Evolutionary conservation across 1,140 invertebrate species (phyloP), one percentile per base, ranked within the genome.

Genomic region (Rhagoletis pomonella): DNA sequence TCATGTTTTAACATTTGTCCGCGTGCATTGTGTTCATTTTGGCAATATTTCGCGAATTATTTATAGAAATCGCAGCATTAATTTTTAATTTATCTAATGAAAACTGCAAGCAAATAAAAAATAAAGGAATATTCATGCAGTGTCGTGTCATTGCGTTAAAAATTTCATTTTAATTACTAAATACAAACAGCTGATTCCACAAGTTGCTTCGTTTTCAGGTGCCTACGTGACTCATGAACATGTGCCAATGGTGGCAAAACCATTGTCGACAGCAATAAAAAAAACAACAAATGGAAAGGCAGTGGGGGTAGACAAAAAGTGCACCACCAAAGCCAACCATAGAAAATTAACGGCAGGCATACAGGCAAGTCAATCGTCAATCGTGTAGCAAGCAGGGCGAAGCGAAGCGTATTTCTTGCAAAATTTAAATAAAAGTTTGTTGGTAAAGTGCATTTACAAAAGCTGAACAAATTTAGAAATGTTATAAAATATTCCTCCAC

Each of bases 151-250:
- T 62, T n/a, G 50, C 0, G 50, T 62, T 62, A 9, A 6, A 73
- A 6, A 29, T 29, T 29, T 42, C 44, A 62, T 81, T 77, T 50
- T 19, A 47, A 29, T 81, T 44, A 7, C 19, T 55, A 81, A 50
- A 55, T 19, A n/a, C 17, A 42, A 55, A n/a, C 73, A 81, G 44
- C 73, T 81, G 73, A 81, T 81, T n/a, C 44, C 9, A 55, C 47
- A 17, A 81, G 73, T 29, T 62, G 60, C 73, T 55, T 17, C n/a
- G 47, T 0, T 3, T 58, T 81, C 73, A 81, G 73, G 73, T 86
- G 91, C 91, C 91, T 91, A 91, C 91, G 91, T 91, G 91, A 91
- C 91, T 91, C 91, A 91, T 90, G 91, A 88, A 84, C 90, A 90
- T 88, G 90, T 92, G 91, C 91, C 91, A 91, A 91, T 91, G 91